Conservation (phyloP, 2,113 vertebrate species). For the Semnopithecus entellus region DNA sequence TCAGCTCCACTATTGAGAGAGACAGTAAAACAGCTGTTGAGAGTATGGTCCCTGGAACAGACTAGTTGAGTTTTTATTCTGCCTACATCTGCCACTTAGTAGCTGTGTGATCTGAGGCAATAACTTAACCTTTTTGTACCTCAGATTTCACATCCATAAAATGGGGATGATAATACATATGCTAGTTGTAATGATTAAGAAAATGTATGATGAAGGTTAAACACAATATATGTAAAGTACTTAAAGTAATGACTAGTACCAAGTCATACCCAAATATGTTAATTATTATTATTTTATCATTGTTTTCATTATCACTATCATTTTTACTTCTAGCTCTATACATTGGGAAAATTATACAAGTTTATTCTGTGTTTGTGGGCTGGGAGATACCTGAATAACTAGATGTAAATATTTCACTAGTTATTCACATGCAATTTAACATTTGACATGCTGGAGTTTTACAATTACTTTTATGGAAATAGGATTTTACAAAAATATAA, state of each 20-base stretch:
- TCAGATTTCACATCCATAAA: neutral
- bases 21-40: neutral
- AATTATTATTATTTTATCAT: neutral
- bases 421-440: neutral
- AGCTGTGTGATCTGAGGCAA: neutral
- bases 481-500: neutral
- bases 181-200: neutral
- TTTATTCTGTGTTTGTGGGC: neutral
- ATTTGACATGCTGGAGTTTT: neutral
- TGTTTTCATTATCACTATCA: neutral
- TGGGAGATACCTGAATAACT: neutral
- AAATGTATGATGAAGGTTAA: neutral
- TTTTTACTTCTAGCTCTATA: neutral
- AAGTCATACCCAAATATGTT: neutral
- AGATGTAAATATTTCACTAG: neutral
- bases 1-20: neutral
- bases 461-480: neutral
- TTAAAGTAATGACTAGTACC: neutral
- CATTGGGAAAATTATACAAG: neutral
- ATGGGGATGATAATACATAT: neutral
- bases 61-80: neutral
- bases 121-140: neutral
- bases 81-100: neutral
- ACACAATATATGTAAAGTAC: neutral
- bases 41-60: neutral